These are phyloP conservation scores for Rhynchopsitta pachyrhyncha DNA, from an alignment of 2,113 vertebrate species.

Conservation along the genomic window DNA sequence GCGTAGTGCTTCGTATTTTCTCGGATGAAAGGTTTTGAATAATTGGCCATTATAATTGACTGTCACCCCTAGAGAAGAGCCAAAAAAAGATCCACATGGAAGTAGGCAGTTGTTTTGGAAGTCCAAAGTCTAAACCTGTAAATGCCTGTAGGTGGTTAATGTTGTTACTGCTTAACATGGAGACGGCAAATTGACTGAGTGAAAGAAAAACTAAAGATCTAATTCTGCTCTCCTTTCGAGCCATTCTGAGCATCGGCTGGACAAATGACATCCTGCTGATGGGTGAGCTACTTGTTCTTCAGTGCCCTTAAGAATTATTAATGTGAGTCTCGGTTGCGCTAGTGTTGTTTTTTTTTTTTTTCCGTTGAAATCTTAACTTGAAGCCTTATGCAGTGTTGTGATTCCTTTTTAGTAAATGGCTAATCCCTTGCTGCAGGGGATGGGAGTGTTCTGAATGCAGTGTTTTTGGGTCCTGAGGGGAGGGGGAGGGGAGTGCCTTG, in stretches of 20 bases:
- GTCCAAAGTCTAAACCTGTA: background rate
- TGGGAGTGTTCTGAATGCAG: conserved; percentile 52
- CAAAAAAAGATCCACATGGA: background rate
- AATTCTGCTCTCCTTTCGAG: background rate
- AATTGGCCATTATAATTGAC: conserved; percentile 41
- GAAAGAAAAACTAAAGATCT: background rate
- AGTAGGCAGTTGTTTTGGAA: background rate
- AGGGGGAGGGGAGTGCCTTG: conserved; percentile 25
- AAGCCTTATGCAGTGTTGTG: conserved; percentile 36
- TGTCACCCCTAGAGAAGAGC: conserved; percentile 3
- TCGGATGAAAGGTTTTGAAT: conserved; percentile 53
- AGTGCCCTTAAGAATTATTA: background rate
- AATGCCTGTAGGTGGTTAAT: background rate
- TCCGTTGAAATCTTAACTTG: conserved; percentile 6
- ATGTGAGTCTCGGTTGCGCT: background rate
- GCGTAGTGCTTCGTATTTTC: background rate
- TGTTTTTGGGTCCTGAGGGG: conserved; percentile 10
- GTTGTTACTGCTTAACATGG: background rate
- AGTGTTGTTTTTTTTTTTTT: background rate
- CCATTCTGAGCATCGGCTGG: background rate
- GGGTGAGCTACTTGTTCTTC: background rate
- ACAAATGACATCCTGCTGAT: background rate
- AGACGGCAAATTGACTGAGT: background rate
- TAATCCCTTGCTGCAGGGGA: conserved; percentile 64
- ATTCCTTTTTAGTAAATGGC: conserved; percentile 58